Evolutionary conservation across 2,113 vertebrate species (phyloP).

Genomic region (Noctilio leporinus): DNA sequence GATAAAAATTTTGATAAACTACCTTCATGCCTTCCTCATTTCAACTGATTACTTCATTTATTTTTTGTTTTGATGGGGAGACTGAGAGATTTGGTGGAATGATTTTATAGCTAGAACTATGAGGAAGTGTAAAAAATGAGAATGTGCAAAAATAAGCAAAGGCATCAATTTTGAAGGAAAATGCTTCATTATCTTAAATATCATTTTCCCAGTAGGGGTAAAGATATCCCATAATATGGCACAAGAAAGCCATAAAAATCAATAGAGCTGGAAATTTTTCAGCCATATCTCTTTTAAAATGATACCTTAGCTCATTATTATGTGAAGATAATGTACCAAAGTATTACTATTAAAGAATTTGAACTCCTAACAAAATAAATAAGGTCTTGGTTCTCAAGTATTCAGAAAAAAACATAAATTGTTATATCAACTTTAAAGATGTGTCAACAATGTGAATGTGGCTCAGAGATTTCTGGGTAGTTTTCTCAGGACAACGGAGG

Average conservation of each 20-base stretch:
- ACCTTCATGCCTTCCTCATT: background rate
- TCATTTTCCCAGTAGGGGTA: background rate
- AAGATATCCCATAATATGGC: background rate
- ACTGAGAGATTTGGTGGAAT: background rate
- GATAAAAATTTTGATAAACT: background rate
- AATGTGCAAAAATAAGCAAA: background rate
- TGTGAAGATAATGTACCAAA: background rate
- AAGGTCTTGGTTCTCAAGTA: background rate
- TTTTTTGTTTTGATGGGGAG: background rate
- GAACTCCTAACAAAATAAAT: background rate
- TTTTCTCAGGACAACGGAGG: background rate
- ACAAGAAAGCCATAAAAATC: background rate
- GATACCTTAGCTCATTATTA: background rate
- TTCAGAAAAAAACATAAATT: background rate
- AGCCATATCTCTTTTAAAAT: background rate
- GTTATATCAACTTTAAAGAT: background rate
- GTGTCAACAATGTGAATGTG: background rate
- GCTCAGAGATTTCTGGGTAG: background rate
- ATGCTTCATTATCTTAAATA: background rate
- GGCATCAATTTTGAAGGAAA: background rate
- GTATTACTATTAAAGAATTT: background rate
- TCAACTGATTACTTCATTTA: background rate
- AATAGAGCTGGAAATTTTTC: background rate
- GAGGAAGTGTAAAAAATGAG: background rate
- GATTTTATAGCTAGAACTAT: background rate